Base-by-base conservation (phyloP, 2,113 vertebrate genomes). In the Zosterops lateralis region DNA sequence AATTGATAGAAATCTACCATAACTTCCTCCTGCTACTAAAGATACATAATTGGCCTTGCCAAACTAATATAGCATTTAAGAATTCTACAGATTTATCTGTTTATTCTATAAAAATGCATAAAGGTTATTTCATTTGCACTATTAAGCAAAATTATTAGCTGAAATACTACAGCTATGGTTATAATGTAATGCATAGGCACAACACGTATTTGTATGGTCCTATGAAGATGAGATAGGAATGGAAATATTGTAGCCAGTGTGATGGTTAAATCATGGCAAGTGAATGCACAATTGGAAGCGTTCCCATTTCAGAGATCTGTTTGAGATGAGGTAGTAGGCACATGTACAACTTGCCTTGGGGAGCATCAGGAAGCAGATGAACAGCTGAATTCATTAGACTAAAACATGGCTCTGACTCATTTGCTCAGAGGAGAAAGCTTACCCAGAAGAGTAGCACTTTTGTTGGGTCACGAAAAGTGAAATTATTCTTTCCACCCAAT, bases 161-260 rank as follows among this genome's bases (percentile, higher is more conserved):
- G 28, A 68, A 88, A 68, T 36, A 60, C 26, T 60, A 47, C 21
- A 57, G 6, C 15, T 62, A 13, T 4, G 10, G 18, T 75, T 79
- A 45, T 12, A 45, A 71, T 3, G 20, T 18, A 68, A 12, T 44
- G 51, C 15, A 32, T 21, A 28, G 2, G 1, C 6, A 8, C 6
- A 29, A 15, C 17, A 21, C 4, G 3, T 38, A 61, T 12, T n/a
- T 48, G 7, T 21, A 38, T 0, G 0, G 44, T 53, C 47, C 31
- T 62, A 40, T 62, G 34, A 81, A 58, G 11, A 67, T 26, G 25
- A 61, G 18, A 62, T 0, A 45, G 13, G 53, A 73, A 87, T 22
- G 2, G 56, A 51, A 84, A 70, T 48, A 67, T 1, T 42, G 31
- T 18, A 26, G 36, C 6, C 10, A 1, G 18, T n/a, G 18, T 65